A percentile compares a stretch with the other conserved stretches of the same genome.
These are phyloP conservation scores for Linurgus olivaceus DNA, from an alignment of 2,797 vertebrate species.

Conservation along the genomic window DNA sequence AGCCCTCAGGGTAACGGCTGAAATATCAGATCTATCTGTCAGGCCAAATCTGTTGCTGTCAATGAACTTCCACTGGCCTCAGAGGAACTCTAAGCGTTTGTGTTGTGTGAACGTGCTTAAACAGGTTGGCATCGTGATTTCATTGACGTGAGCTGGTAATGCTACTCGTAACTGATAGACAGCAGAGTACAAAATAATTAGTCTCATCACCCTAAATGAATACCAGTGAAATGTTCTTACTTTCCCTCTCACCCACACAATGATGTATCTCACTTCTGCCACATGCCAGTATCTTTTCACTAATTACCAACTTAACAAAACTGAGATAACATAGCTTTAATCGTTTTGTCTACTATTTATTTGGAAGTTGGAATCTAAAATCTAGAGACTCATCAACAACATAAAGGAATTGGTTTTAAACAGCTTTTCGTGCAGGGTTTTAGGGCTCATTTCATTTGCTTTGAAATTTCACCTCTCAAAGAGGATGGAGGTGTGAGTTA, in stretches of 20 bases:
- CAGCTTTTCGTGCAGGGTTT: background rate
- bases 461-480: background rate
- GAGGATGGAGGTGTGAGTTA: background rate
- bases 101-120: background rate
- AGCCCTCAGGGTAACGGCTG: background rate
- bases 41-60: conserved; percentile 39
- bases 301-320: conserved; percentile 15
- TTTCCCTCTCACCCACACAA: conserved; percentile 58
- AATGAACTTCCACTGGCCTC: background rate
- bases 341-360: background rate
- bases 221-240: conserved; percentile 28
- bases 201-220: conserved; percentile 48
- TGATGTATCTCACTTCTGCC: conserved; percentile 52
- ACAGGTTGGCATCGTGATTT: conserved; percentile 37
- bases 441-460: background rate
- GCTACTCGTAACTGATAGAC: conserved; percentile 8
- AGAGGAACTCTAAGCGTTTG: background rate
- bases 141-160: conserved; percentile 37
- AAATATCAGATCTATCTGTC: conserved; percentile 1
- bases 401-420: background rate
- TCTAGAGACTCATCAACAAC: background rate
- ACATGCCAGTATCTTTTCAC: conserved; percentile 44
- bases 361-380: background rate
- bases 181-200: conserved; percentile 51
- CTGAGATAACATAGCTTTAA: background rate